Evolutionary conservation across 2,797 vertebrate species (phyloP).

Genomic region (Fratercula arctica): DNA sequence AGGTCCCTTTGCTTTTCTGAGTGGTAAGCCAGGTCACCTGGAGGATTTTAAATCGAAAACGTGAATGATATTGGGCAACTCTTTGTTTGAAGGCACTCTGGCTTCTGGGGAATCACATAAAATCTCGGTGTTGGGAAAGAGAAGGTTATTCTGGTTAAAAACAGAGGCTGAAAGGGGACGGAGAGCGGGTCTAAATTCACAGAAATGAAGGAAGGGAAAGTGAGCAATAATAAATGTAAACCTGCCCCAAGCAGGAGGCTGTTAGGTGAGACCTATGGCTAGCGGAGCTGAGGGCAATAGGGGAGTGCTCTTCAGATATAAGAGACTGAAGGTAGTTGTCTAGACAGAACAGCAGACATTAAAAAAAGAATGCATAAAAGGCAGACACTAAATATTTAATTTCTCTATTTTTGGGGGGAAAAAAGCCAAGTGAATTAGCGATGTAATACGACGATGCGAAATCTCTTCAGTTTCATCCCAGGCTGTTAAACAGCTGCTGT

Average conservation of each 20-base stretch:
- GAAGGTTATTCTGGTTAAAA: background rate
- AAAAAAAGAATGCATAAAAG: background rate
- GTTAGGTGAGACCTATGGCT: background rate
- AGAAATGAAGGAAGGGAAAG: background rate
- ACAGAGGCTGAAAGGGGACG: background rate
- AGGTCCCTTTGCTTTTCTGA: background rate
- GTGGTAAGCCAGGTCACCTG: background rate
- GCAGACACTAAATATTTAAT: conserved; percentile 48
- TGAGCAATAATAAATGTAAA: background rate
- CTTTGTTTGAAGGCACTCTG: background rate
- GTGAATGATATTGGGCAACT: background rate
- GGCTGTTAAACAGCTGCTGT: conserved; percentile 20
- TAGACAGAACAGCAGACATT: conserved; percentile 41
- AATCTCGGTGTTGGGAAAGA: background rate
- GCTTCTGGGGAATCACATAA: background rate
- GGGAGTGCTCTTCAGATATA: background rate
- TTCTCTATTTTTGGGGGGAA: background rate
- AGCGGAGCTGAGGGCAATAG: background rate
- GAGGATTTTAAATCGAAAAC: background rate
- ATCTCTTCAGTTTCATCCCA: background rate
- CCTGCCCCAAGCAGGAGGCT: background rate
- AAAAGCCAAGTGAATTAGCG: background rate
- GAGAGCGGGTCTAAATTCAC: background rate
- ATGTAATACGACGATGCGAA: background rate
- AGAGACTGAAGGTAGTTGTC: conserved; percentile 12